Evolutionary conservation across 2,888 invertebrate species (phyloP).

Genomic region (Scrobipalpa atriplicella): DNA sequence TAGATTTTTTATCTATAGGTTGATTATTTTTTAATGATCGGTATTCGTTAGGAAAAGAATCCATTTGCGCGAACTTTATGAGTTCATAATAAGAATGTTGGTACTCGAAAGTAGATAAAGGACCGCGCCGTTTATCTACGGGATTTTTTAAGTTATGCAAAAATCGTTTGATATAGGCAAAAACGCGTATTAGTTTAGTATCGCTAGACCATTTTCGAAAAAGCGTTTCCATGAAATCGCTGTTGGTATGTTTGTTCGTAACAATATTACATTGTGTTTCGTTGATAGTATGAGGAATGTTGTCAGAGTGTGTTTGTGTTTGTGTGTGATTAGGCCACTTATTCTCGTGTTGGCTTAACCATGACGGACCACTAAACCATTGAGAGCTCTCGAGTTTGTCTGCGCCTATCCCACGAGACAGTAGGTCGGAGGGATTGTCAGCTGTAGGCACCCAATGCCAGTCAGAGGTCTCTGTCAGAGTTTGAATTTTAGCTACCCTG

Average conservation of each 20-base stretch:
- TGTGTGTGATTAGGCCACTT: not conserved
- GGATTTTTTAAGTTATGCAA: not conserved
- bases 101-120: not conserved
- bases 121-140: not conserved
- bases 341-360: not conserved
- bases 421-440: constrained; percentile 10
- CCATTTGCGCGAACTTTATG: not conserved
- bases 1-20: constrained; percentile 5
- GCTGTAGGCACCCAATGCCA: constrained; percentile 8
- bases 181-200: constrained; percentile 8
- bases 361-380: constrained; percentile 2
- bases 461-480: not conserved
- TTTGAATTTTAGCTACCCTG: not conserved
- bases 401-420: not conserved
- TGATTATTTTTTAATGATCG: not conserved
- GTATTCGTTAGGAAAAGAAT: constrained; percentile 5
- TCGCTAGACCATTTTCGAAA: not conserved
- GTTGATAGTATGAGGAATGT: not conserved
- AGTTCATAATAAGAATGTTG: not conserved
- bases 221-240: not conserved
- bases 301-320: too few species aligned
- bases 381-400: not conserved
- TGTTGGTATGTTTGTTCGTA: not conserved
- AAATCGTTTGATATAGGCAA: constrained; percentile 16
- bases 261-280: not conserved